phyloP scores from a whole-genome alignment of 2,797 vertebrate species.

The Rhinoraja longicauda region DNA sequence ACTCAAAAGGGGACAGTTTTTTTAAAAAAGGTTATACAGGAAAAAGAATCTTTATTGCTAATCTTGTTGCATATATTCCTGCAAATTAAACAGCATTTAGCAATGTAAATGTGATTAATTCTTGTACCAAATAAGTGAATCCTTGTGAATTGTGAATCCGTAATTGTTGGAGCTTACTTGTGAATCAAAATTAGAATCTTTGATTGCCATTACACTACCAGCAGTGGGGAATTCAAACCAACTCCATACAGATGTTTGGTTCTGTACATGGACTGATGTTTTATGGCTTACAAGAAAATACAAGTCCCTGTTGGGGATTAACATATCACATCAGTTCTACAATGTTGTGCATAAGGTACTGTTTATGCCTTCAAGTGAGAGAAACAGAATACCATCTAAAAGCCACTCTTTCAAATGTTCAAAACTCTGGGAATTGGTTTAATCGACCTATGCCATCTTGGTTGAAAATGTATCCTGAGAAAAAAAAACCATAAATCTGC shows the following conservation, averaged over 20 bases:
- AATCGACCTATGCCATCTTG: neutral
- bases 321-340: neutral
- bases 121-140: neutral
- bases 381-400: neutral
- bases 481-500: neutral
- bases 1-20: too few species aligned
- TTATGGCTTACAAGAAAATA: neutral
- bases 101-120: neutral
- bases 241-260: too few species aligned
- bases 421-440: neutral
- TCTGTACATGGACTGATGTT: too few species aligned
- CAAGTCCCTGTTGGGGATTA: neutral
- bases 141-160: too few species aligned
- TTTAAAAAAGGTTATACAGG: neutral
- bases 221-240: too few species aligned
- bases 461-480: neutral
- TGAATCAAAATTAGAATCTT: neutral
- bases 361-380: neutral
- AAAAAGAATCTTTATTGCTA: neutral
- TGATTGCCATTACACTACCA: neutral
- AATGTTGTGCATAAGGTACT: too few species aligned
- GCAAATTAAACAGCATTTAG: neutral
- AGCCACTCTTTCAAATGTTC: neutral
- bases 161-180: neutral
- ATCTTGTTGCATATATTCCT: neutral